Conservation (phyloP, 2,797 vertebrate species). For the Eleutherodactylus coqui region DNA sequence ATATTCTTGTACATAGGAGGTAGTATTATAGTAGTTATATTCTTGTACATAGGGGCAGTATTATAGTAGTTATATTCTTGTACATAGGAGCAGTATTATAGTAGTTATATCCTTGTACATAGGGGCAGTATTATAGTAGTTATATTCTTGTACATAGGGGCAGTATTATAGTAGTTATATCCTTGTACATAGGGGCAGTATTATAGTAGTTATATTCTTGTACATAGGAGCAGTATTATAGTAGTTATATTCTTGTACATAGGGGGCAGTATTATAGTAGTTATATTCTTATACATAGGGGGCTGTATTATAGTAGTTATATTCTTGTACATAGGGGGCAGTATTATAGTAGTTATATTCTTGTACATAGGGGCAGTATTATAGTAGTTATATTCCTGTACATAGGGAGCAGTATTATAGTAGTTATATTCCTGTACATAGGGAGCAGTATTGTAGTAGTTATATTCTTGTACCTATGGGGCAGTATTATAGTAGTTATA, state of each 20-base stretch:
- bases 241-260: not conserved
- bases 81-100: not conserved
- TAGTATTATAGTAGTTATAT: slow-evolving; percentile 1
- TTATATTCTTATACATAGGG: not conserved
- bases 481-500: too few species aligned
- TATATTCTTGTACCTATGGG: too few species aligned
- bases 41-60: slow-evolving; percentile 1
- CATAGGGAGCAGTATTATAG: not conserved
- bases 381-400: not conserved
- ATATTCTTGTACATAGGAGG: not conserved
- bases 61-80: slow-evolving; percentile 6
- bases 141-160: not conserved
- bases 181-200: not conserved
- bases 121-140: not conserved
- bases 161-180: slow-evolving; percentile 1
- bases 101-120: not conserved
- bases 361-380: not conserved
- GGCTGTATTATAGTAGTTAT: not conserved
- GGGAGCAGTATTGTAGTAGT: too few species aligned
- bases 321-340: not conserved
- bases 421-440: too few species aligned
- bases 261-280: not conserved
- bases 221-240: not conserved
- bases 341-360: slow-evolving; percentile 3
- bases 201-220: not conserved